These are phyloP conservation scores for Candoia aspera DNA, from an alignment of 2,113 vertebrate genomes.

Conservation along the genomic window DNA sequence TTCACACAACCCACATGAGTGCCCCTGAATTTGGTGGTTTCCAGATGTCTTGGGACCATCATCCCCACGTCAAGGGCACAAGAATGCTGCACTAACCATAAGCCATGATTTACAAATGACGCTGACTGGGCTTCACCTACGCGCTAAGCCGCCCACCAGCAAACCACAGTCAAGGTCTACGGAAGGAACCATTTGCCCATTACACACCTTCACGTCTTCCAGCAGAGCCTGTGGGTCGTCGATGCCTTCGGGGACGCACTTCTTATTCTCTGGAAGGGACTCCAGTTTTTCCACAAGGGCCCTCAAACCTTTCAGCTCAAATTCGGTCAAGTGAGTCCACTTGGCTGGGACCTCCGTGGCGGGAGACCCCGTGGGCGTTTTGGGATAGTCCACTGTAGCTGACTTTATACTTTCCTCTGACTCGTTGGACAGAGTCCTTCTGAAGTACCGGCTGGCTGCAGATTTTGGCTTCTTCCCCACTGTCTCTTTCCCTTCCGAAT, in stretches of 20 bases:
- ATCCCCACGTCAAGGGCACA: background rate
- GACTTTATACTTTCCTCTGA: conserved; percentile 86
- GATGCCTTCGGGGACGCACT: conserved; percentile 89
- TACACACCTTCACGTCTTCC: conserved; percentile 91
- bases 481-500: conserved; percentile 73
- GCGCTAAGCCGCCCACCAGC: background rate
- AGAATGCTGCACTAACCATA: background rate
- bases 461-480: conserved; percentile 74
- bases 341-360: conserved; percentile 76
- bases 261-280: conserved; percentile 92
- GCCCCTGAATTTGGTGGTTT: background rate
- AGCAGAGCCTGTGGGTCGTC: conserved; percentile 89
- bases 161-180: background rate
- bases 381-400: conserved; percentile 78
- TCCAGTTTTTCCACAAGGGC: conserved; percentile 94
- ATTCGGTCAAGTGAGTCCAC: conserved; percentile 93
- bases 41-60: background rate
- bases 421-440: conserved; percentile 83
- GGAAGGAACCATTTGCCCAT: background rate
- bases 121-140: background rate
- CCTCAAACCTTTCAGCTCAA: conserved; percentile 90
- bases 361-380: conserved; percentile 86
- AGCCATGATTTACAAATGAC: background rate
- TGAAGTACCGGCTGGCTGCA: conserved; percentile 74
- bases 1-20: background rate